Conservation (phyloP, 2,797 vertebrate genomes). For the Pyrocephalus nanus region DNA sequence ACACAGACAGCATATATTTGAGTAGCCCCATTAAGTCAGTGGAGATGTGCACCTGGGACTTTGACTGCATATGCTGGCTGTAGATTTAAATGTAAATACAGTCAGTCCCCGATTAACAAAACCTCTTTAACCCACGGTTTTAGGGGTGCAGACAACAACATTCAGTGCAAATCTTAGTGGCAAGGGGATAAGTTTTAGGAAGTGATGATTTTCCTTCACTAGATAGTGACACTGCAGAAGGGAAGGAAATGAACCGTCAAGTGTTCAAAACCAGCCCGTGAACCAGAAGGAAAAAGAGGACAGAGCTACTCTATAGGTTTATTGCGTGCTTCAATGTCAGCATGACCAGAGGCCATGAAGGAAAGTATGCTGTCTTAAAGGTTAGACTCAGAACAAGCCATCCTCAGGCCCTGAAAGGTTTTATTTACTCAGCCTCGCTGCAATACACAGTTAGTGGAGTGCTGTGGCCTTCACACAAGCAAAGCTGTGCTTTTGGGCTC, state of each 20-base stretch:
- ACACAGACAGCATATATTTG: background rate
- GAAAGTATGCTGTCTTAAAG: background rate
- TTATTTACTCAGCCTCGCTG: background rate
- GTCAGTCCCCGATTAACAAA: background rate
- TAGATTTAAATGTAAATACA: background rate
- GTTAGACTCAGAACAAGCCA: background rate
- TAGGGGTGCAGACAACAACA: background rate
- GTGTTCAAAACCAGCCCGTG: background rate
- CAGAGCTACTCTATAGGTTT: accelerated
- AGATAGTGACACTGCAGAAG: background rate
- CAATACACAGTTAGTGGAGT: background rate
- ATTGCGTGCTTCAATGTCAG: background rate
- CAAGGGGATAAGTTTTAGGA: background rate
- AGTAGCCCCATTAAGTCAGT: background rate
- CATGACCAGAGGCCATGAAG: background rate
- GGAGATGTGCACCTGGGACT: background rate
- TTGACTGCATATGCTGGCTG: background rate
- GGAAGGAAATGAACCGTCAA: background rate
- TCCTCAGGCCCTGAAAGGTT: background rate
- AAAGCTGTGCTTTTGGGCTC: background rate
- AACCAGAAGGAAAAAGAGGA: background rate
- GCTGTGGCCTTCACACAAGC: background rate
- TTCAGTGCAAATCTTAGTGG: background rate
- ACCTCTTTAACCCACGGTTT: background rate
- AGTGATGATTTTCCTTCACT: background rate